Evolutionary conservation across 2,113 vertebrate genomes (phyloP).

Genomic region (Cavia porcellus): DNA sequence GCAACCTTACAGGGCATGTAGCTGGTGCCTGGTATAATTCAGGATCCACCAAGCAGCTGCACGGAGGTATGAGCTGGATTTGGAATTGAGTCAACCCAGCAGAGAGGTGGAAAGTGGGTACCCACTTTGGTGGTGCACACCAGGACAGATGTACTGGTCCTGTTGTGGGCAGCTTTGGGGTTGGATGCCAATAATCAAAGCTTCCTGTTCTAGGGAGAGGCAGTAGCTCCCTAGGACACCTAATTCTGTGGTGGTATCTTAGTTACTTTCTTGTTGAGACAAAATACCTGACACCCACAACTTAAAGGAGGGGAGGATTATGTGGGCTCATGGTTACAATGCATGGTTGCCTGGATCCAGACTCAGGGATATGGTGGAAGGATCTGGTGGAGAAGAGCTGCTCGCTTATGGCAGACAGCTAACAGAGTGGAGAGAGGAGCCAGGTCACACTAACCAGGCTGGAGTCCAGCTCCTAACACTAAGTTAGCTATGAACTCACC

Average conservation of each 20-base stretch:
- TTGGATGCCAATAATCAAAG: not conserved
- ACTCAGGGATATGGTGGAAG: not conserved
- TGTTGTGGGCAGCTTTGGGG: not conserved
- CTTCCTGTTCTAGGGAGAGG: not conserved
- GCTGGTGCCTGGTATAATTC: not conserved
- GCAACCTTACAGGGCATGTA: not conserved
- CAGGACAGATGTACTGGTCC: not conserved
- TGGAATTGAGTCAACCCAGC: not conserved
- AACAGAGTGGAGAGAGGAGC: not conserved
- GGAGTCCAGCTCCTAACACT: not conserved
- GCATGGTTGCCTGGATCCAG: not conserved
- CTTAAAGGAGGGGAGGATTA: not conserved
- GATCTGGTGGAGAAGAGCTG: not conserved
- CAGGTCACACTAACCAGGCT: not conserved
- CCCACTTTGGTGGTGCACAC: not conserved
- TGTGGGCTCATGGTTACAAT: not conserved
- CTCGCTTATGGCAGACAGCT: not conserved
- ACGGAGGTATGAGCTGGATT: not conserved
- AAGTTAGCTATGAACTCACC: not conserved
- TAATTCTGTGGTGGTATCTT: not conserved
- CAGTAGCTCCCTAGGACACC: not conserved
- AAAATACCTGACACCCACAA: not conserved
- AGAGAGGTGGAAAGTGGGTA: not conserved
- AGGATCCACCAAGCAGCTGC: not conserved
- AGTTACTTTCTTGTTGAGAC: not conserved